Evolutionary conservation across 2,888 invertebrate species (phyloP).

Genomic region (Campoplex nolae): DNA sequence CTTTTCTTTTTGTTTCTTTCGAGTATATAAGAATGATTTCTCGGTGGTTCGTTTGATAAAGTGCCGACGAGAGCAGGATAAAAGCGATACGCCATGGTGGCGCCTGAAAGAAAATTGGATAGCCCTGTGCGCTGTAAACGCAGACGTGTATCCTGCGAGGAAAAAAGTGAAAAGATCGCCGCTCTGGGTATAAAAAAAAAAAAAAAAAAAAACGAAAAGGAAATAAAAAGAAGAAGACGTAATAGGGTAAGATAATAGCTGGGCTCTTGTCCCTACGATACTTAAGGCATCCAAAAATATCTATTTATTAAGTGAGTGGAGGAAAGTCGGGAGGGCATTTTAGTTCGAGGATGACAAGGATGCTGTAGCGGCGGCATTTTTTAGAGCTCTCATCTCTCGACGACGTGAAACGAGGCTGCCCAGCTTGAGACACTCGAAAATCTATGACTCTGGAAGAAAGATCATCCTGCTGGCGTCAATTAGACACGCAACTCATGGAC

Average conservation of each 20-base stretch:
- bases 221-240: constrained; percentile 40
- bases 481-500: constrained; percentile 65
- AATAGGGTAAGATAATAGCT: constrained; percentile 63
- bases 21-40: background rate
- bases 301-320: constrained; percentile 66
- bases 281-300: constrained; percentile 64
- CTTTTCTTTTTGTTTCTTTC: background rate
- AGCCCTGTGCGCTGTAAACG: constrained; percentile 45
- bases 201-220: constrained; percentile 4
- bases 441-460: constrained; percentile 47
- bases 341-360: constrained; percentile 4
- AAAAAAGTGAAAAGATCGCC: constrained; percentile 44
- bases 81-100: constrained; percentile 65
- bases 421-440: constrained; percentile 34
- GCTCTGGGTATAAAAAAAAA: background rate
- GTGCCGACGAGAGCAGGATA: constrained; percentile 35
- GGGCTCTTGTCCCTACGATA: constrained; percentile 52
- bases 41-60: constrained; percentile 24
- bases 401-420: constrained; percentile 29
- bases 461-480: constrained; percentile 68
- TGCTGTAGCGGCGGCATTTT: constrained; percentile 21
- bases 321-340: constrained; percentile 21
- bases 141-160: constrained; percentile 59
- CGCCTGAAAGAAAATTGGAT: constrained; percentile 67
- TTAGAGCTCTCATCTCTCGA: constrained; percentile 12